A percentile compares a stretch with the other conserved stretches of the same genome.
Conservation (phyloP, 2,797 vertebrate species). For the Neosilurus mollespiculum region DNA sequence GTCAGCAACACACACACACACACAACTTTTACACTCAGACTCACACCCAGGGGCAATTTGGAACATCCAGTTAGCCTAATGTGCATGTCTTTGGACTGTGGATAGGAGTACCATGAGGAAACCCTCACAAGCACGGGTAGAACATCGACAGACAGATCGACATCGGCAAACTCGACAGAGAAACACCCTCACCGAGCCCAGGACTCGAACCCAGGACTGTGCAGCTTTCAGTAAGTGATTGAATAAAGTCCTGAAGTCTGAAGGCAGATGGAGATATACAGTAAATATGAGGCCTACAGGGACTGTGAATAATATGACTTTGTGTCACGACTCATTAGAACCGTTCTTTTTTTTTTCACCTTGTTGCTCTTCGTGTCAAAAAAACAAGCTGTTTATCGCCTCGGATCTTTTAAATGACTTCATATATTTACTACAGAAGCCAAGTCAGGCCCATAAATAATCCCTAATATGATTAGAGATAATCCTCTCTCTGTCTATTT, state of each 20-base stretch:
- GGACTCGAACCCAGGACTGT: too few relatives aligned
- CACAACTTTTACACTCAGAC: too few relatives aligned
- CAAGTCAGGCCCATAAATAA: not conserved
- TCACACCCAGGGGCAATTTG: too few relatives aligned
- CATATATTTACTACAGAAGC: not conserved
- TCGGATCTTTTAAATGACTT: not conserved
- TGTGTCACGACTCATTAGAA: not conserved
- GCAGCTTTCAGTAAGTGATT: not conserved
- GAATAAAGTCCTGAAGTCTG: not conserved
- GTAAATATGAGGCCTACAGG: not conserved
- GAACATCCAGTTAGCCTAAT: too few relatives aligned
- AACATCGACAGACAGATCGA: too few relatives aligned
- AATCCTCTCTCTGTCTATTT: constrained; percentile 22
- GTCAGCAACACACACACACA: too few relatives aligned
- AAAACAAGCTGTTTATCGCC: not conserved
- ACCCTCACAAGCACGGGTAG: too few relatives aligned
- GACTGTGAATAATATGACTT: too few relatives aligned
- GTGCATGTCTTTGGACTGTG: too few relatives aligned
- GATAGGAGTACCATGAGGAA: too few relatives aligned
- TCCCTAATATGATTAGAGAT: not conserved
- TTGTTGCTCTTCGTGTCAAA: not conserved
- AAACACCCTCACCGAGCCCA: too few relatives aligned
- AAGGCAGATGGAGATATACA: not conserved
- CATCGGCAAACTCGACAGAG: too few relatives aligned
- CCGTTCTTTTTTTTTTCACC: not conserved